phyloP scores from a whole-genome alignment of 2,888 invertebrate species.

The Formica aserva region DNA sequence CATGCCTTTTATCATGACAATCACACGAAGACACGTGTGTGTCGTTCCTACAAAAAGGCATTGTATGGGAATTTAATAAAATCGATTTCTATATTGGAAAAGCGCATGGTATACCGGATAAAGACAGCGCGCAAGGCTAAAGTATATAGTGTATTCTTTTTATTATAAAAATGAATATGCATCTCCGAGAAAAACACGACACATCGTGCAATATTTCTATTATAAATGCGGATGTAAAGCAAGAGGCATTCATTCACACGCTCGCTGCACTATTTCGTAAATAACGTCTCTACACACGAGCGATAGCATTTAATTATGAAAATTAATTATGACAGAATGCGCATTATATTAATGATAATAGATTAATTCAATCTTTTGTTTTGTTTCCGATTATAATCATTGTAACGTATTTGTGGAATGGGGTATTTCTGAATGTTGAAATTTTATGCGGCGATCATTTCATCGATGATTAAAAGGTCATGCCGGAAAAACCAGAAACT shows the following conservation, averaged over 20 bases:
- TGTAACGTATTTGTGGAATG: not conserved
- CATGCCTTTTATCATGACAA: slow-evolving; percentile 26
- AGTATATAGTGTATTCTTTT: not conserved
- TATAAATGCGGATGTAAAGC: not conserved
- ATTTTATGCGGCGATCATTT: slow-evolving; percentile 57
- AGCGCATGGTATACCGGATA: not conserved
- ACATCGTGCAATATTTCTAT: not conserved
- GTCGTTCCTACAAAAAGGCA: not conserved
- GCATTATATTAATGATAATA: not conserved
- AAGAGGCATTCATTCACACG: not conserved
- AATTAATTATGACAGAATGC: not conserved
- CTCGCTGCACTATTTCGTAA: not conserved
- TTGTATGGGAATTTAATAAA: slow-evolving; percentile 24
- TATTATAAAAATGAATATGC: slow-evolving; percentile 23
- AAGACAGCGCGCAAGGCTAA: not conserved
- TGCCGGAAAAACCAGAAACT: slow-evolving; percentile 57
- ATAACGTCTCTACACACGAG: not conserved
- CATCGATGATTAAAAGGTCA: slow-evolving; percentile 54
- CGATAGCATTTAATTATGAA: not conserved
- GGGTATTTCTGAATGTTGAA: slow-evolving; percentile 49
- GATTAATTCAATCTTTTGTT: not conserved
- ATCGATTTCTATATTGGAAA: slow-evolving; percentile 25
- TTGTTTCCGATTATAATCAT: not conserved
- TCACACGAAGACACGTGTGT: not conserved
- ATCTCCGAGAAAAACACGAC: not conserved